phyloP scores from a whole-genome alignment of 1,140 invertebrate species.

The Drosophila sturtevanti region DNA sequence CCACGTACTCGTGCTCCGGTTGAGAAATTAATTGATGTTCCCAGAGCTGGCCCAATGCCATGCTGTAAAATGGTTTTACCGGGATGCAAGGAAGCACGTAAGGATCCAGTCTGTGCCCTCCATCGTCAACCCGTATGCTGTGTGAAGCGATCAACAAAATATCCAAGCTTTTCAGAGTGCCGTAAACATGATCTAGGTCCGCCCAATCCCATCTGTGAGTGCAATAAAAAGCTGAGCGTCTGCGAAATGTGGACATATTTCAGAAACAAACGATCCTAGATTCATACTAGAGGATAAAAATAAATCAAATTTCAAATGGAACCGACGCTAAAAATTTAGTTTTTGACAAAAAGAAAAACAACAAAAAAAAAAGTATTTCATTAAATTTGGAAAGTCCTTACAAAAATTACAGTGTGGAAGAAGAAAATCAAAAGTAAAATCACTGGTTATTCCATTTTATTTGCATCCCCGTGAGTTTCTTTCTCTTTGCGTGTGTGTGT shows the following conservation, averaged over 20 bases:
- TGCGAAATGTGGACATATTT: constrained; percentile 41
- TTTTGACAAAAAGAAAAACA: not conserved
- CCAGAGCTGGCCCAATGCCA: not conserved
- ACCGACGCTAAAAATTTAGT: not conserved
- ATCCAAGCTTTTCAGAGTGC: constrained; percentile 55
- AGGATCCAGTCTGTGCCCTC: not conserved
- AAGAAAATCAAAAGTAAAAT: too few species aligned
- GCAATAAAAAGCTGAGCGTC: constrained; percentile 4
- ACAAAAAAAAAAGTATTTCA: not conserved
- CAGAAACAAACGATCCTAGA: constrained; percentile 2
- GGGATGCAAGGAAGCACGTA: not conserved
- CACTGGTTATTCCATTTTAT: too few species aligned
- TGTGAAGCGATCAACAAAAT: constrained; percentile 28
- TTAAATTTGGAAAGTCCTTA: not conserved
- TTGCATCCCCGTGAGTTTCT: too few species aligned
- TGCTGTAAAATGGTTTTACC: constrained; percentile 30
- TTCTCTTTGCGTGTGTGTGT: too few species aligned
- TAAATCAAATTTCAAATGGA: not conserved
- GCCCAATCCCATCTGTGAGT: constrained; percentile 30
- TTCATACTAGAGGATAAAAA: not conserved
- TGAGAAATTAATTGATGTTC: constrained; percentile 10
- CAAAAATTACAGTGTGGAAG: too few species aligned
- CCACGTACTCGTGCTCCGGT: not conserved
- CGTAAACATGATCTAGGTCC: constrained; percentile 2
- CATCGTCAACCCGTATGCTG: constrained; percentile 22